phyloP scores from a whole-genome alignment of 2,888 invertebrate species.

The Linyphia triangularis region DNA sequence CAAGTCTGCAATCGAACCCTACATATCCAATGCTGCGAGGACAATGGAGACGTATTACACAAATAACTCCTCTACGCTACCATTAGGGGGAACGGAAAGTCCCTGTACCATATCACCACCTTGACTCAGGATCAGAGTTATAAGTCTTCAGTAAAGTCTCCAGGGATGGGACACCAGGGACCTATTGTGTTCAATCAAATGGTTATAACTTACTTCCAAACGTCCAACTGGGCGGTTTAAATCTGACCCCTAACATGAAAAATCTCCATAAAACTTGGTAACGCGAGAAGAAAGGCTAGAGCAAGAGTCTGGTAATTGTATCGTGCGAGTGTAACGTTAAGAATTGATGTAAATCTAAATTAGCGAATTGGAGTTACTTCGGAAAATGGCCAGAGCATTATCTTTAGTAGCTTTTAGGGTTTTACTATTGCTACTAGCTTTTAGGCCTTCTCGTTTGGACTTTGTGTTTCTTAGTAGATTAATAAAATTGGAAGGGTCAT shows the following conservation, averaged over 20 bases:
- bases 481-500: too few species aligned
- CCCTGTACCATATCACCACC: conserved; percentile 43
- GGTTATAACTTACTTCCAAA: conserved; percentile 51
- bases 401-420: not conserved
- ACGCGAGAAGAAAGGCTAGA: conserved; percentile 5
- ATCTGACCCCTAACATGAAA: conserved; percentile 48
- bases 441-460: too few species aligned
- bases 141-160: conserved; percentile 41
- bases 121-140: conserved; percentile 8
- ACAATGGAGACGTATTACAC: conserved; percentile 46
- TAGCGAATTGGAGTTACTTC: conserved; percentile 22
- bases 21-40: not conserved
- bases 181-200: conserved; percentile 61
- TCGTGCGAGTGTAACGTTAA: not conserved
- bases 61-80: conserved; percentile 31
- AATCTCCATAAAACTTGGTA: conserved; percentile 27
- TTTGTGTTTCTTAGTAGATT: too few species aligned
- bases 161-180: conserved; percentile 26
- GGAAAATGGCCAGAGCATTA: not conserved
- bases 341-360: conserved; percentile 50
- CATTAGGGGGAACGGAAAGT: conserved; percentile 22
- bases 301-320: conserved; percentile 22
- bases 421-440: too few species aligned
- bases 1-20: conserved; percentile 32
- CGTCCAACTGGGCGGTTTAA: conserved; percentile 36